Conservation (phyloP, 2,113 vertebrate genomes). For the Neolamprologus brichardi region DNA sequence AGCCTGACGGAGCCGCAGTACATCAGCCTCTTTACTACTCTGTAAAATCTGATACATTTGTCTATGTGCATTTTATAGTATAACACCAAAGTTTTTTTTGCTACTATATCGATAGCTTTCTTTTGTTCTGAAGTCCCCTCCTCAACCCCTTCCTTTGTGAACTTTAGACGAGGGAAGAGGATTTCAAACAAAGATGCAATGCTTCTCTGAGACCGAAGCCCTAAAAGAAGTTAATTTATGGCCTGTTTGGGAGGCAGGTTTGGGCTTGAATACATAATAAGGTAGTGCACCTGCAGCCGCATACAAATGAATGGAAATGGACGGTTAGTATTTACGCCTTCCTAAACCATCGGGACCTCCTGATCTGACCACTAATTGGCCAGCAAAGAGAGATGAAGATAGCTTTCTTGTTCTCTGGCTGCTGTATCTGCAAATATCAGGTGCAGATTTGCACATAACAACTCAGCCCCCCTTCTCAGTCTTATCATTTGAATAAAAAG, state of each 20-base stretch:
- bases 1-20: conserved; percentile 29
- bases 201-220: conserved; percentile 52
- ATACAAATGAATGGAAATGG: conserved; percentile 73
- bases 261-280: conserved; percentile 71
- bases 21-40: conserved; percentile 57
- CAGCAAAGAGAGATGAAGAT: conserved; percentile 41
- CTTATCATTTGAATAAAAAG: not conserved
- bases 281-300: conserved; percentile 69
- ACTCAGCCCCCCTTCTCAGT: not conserved
- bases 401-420: not conserved
- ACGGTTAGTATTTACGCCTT: conserved; percentile 57
- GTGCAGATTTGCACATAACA: not conserved
- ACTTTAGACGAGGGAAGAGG: conserved; percentile 29
- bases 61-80: conserved; percentile 49
- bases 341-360: conserved; percentile 50
- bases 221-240: conserved; percentile 76
- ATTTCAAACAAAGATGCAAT: conserved; percentile 58
- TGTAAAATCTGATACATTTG: conserved; percentile 59
- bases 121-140: not conserved
- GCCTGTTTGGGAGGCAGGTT: conserved; percentile 70
- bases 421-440: conserved; percentile 18
- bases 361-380: conserved; percentile 67
- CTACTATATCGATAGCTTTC: conserved; percentile 18
- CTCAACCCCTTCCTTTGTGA: not conserved
- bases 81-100: not conserved